These are phyloP conservation scores for Hypanus sabinus DNA, from an alignment of 2,113 vertebrate species.

Conservation along the genomic window DNA sequence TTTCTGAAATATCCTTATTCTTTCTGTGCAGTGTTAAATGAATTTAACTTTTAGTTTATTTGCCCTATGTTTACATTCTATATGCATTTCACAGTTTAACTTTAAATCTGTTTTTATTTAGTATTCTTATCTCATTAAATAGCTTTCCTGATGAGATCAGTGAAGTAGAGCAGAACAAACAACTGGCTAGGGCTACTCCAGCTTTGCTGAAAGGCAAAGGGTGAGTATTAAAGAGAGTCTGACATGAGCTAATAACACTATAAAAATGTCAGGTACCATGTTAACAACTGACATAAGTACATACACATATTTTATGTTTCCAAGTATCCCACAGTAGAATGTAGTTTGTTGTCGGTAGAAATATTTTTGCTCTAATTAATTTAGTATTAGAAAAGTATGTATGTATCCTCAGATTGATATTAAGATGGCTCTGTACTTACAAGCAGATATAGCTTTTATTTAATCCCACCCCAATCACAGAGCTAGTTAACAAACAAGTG, in stretches of 20 bases:
- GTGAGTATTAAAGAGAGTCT: slow-evolving; percentile 70
- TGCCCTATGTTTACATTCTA: neutral
- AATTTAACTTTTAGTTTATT: neutral
- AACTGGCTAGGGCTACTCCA: slow-evolving; percentile 74
- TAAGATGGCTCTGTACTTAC: neutral
- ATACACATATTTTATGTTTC: neutral
- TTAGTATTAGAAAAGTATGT: neutral
- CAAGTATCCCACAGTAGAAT: neutral
- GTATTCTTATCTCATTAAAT: slow-evolving; percentile 69
- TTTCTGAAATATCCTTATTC: neutral
- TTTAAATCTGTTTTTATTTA: slow-evolving; percentile 51
- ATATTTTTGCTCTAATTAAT: neutral
- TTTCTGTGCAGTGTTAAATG: neutral
- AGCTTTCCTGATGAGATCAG: slow-evolving; percentile 75
- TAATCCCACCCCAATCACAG: neutral
- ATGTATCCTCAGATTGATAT: neutral
- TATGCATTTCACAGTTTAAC: neutral
- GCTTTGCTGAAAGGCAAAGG: slow-evolving; percentile 89
- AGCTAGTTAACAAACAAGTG: neutral
- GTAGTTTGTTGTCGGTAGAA: neutral
- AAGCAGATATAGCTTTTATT: neutral
- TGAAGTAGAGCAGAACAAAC: slow-evolving; percentile 77
- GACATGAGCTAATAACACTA: slow-evolving; percentile 4
- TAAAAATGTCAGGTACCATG: neutral
- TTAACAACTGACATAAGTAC: neutral